These are phyloP conservation scores for Petrolisthes cinctipes DNA, from an alignment of 2,888 invertebrate genomes.

Conservation along the genomic window DNA sequence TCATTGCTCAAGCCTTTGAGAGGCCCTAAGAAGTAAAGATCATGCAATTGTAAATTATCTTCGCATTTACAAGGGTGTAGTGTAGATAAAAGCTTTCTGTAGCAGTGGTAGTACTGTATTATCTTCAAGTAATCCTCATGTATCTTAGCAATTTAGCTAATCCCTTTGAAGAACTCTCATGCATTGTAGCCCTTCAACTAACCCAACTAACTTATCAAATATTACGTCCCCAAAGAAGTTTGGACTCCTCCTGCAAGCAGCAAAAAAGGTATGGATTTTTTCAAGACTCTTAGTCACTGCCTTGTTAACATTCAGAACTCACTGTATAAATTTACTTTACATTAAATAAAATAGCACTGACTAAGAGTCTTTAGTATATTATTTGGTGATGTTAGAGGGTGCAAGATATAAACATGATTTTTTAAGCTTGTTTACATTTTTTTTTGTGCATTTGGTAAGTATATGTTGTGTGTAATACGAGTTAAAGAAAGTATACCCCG, in stretches of 20 bases:
- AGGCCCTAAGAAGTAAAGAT: slow-evolving; percentile 18
- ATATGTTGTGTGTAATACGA: too few species aligned
- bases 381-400: slow-evolving; percentile 22
- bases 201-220: slow-evolving; percentile 42
- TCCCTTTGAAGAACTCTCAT: slow-evolving; percentile 36
- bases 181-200: slow-evolving; percentile 48
- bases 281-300: slow-evolving; percentile 36
- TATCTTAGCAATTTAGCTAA: slow-evolving; percentile 37
- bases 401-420: not conserved
- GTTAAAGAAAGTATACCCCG: too few species aligned
- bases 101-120: slow-evolving; percentile 25
- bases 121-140: slow-evolving; percentile 38
- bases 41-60: slow-evolving; percentile 30
- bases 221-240: slow-evolving; percentile 19
- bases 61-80: slow-evolving; percentile 39
- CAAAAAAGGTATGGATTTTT: not conserved
- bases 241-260: slow-evolving; percentile 13
- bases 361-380: slow-evolving; percentile 13
- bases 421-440: too few species aligned
- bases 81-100: slow-evolving; percentile 37
- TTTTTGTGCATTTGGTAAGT: too few species aligned
- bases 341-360: not conserved
- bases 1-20: slow-evolving; percentile 13
- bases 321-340: not conserved
- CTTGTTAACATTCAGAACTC: not conserved